Evolutionary conservation across 2,888 invertebrate species (phyloP).

Genomic region (Polydrusus tereticollis): DNA sequence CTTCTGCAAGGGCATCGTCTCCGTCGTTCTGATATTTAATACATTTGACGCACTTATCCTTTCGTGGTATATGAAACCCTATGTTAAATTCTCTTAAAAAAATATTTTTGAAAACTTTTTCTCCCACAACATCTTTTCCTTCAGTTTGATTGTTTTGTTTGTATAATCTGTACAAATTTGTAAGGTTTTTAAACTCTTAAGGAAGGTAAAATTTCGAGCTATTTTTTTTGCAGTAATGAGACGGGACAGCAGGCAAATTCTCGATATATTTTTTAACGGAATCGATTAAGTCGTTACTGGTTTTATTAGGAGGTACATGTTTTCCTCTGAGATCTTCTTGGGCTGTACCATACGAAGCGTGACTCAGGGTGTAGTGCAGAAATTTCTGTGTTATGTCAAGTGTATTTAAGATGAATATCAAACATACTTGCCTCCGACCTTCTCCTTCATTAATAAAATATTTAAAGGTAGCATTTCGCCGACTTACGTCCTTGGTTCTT

Average conservation of each 20-base stretch:
- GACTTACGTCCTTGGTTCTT: constrained; percentile 9
- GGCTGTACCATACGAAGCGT: constrained; percentile 6
- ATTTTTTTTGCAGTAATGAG: background rate
- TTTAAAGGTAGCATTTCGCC: background rate
- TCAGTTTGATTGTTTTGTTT: background rate
- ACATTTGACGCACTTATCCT: too few relatives aligned
- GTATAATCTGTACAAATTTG: too few relatives aligned
- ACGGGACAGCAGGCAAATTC: background rate
- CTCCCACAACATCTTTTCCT: background rate
- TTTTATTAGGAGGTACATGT: background rate
- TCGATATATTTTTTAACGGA: too few relatives aligned
- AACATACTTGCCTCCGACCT: constrained; percentile 13
- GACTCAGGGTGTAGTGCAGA: constrained; percentile 6
- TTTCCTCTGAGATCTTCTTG: constrained; percentile 7
- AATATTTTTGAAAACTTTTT: background rate
- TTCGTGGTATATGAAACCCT: too few relatives aligned
- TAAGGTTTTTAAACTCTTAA: too few relatives aligned
- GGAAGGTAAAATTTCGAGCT: background rate
- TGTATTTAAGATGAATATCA: background rate
- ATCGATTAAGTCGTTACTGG: too few relatives aligned
- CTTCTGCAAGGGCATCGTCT: too few relatives aligned
- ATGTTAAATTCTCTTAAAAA: background rate
- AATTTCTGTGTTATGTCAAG: constrained; percentile 14
- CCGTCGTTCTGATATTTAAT: too few relatives aligned
- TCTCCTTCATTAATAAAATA: constrained; percentile 18